phyloP scores from a whole-genome alignment of 1,140 invertebrate genomes.

The Conus ventricosus region DNA sequence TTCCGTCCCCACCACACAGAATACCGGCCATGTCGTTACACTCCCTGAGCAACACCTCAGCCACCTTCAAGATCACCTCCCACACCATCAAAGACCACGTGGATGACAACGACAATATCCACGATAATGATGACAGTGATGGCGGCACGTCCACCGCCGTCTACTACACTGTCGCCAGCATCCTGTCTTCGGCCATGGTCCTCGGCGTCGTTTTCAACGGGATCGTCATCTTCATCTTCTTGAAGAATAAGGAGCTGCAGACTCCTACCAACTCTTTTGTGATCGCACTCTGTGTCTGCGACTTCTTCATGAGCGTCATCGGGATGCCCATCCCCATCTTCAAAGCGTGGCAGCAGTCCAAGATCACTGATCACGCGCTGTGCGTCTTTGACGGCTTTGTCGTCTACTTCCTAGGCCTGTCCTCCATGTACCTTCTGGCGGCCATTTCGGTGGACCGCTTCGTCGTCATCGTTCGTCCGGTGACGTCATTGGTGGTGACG shows the following conservation, averaged over 20 bases:
- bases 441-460: slow-evolving; percentile 49
- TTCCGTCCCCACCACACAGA: too few relatives aligned
- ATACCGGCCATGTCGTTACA: neutral
- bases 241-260: slow-evolving; percentile 49
- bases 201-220: slow-evolving; percentile 39
- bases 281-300: slow-evolving; percentile 37
- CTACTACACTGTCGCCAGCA: slow-evolving; percentile 20
- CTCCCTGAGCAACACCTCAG: neutral
- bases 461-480: slow-evolving; percentile 48
- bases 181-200: slow-evolving; percentile 38
- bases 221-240: slow-evolving; percentile 44
- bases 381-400: slow-evolving; percentile 44
- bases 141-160: neutral
- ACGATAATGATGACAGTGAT: neutral
- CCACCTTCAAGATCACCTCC: neutral
- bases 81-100: neutral
- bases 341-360: slow-evolving; percentile 28
- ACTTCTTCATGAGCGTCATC: slow-evolving; percentile 42
- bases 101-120: neutral
- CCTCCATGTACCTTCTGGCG: slow-evolving; percentile 46
- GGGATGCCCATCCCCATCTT: slow-evolving; percentile 37
- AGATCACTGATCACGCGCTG: slow-evolving; percentile 6
- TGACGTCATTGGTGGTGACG: slow-evolving; percentile 36
- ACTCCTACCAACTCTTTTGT: slow-evolving; percentile 50
- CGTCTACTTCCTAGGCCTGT: slow-evolving; percentile 50